Base-by-base conservation (phyloP, 2,797 vertebrate genomes). In the Loriculus beryllinus region DNA sequence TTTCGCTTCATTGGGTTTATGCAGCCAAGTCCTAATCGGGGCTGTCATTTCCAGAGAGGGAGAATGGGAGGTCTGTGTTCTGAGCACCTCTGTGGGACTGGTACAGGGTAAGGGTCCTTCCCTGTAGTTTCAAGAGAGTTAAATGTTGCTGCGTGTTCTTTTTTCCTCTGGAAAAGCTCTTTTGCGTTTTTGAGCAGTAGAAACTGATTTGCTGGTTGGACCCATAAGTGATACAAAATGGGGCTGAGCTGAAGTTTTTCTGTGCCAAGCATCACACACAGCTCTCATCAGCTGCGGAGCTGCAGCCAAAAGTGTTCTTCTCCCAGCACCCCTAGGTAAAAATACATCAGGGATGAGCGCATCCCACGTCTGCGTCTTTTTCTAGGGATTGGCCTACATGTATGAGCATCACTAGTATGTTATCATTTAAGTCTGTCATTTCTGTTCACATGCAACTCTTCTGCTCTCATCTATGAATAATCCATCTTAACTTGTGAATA, bases 1-100 rank as follows among this genome's bases (percentile, higher is more conserved):
- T 96, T 97, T 96, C 5, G 16, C 91, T 91, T 87, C 83, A 35
- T 51, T 2, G 21, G 60, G 47, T 93, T 80, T 86, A 92, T 49
- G 75, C 80, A 76, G 83, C 92, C 84, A 91, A 93, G 82, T 64
- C 72, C 42, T 95, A 86, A 95, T 92, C 4, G 0, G n/a, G 65
- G 64, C 62, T 91, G 86, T 92, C 84, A 16, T 63, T 92, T 90
- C 52, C 87, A 86, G 59, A n/a, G 79, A 59, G 54, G 79, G 51
- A 48, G 28, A 70, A 85, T 2, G 70, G 62, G 52, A 92, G 76
- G 31, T 89, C 79, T 1, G 7, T 45, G 69, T 56, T 92, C 28
- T 72, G 87, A 92, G 35, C 91, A 91, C 87, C 87, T 90, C 70
- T 49, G 49, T 63, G 89, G 72, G 72, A 63, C 48, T 77, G 78